These are phyloP conservation scores for Eurystomus gularis DNA, from an alignment of 2,113 vertebrate species.

Conservation along the genomic window DNA sequence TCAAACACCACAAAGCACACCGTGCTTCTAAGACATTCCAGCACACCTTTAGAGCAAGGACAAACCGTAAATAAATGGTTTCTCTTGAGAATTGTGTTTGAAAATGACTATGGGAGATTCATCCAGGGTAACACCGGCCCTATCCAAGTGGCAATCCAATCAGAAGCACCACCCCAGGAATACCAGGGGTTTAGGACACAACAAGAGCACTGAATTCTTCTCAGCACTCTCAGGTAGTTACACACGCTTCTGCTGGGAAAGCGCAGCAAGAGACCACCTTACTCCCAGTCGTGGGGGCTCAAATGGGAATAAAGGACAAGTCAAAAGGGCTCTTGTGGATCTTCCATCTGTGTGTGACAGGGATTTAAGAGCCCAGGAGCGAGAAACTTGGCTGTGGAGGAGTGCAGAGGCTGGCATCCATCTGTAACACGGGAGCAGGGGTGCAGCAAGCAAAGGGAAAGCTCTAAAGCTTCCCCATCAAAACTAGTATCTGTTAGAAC, in stretches of 20 bases:
- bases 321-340: not conserved
- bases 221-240: not conserved
- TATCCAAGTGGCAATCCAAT: not conserved
- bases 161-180: not conserved
- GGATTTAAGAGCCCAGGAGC: fast-evolving
- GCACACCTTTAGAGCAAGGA: not conserved
- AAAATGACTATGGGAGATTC: not conserved
- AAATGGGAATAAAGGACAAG: not conserved
- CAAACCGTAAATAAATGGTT: not conserved
- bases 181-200: not conserved
- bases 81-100: not conserved
- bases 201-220: not conserved
- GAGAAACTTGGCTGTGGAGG: not conserved
- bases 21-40: not conserved
- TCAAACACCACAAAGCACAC: not conserved
- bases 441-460: not conserved
- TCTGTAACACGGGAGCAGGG: not conserved
- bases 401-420: not conserved
- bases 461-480: not conserved
- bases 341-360: fast-evolving
- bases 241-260: not conserved
- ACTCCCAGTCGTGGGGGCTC: fast-evolving
- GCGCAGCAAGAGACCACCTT: not conserved
- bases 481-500: not conserved
- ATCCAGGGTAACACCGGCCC: not conserved